Conservation (phyloP, 2,888 invertebrate genomes). For the Drosophila birchii region DNA sequence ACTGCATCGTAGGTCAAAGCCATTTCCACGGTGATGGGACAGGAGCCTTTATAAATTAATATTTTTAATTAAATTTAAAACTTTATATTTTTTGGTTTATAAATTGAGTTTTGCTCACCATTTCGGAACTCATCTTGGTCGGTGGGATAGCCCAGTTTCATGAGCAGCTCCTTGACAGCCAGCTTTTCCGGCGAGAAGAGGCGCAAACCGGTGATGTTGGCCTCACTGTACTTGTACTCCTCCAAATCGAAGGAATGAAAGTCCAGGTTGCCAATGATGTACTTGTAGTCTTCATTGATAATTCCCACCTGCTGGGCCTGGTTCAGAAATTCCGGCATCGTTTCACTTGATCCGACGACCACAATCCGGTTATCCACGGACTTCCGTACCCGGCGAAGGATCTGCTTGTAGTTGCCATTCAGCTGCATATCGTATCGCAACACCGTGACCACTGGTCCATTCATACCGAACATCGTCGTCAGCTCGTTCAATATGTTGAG, state of each 20-base stretch:
- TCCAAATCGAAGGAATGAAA: conserved; percentile 88
- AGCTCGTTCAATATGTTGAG: conserved; percentile 90
- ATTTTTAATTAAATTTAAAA: neutral
- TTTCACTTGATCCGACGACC: conserved; percentile 89
- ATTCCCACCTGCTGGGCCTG: conserved; percentile 96
- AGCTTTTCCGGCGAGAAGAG: conserved; percentile 87
- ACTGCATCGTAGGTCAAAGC: conserved; percentile 95
- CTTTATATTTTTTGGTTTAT: neutral
- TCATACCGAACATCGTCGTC: conserved; percentile 88
- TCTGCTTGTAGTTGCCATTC: conserved; percentile 88
- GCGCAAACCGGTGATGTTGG: conserved; percentile 91
- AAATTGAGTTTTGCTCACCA: conserved; percentile 49
- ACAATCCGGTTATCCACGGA: conserved; percentile 89
- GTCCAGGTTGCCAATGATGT: conserved; percentile 92
- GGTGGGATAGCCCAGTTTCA: conserved; percentile 66
- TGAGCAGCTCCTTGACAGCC: conserved; percentile 84
- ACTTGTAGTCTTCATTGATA: conserved; percentile 96
- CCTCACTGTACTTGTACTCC: conserved; percentile 91
- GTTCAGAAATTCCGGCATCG: conserved; percentile 86
- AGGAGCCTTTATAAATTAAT: conserved; percentile 70
- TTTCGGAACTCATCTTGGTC: conserved; percentile 75
- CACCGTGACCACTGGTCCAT: conserved; percentile 86
- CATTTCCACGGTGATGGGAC: conserved; percentile 87
- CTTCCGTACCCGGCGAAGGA: conserved; percentile 89
- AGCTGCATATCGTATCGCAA: conserved; percentile 88